Conservation (phyloP, 2,797 vertebrate species). For the Melanogrammus aeglefinus region DNA sequence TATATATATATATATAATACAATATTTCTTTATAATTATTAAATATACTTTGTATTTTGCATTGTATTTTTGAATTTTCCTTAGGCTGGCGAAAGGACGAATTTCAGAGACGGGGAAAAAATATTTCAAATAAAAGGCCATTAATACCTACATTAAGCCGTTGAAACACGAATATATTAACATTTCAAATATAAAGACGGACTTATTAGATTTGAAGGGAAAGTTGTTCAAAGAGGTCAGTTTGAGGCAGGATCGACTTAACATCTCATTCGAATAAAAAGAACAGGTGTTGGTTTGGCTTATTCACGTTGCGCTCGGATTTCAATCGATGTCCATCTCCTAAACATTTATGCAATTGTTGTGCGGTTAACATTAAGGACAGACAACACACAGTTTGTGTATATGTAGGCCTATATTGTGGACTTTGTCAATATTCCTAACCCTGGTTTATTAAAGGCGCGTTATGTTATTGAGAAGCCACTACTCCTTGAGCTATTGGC, state of each 20-base stretch:
- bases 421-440: neutral
- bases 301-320: neutral
- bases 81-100: neutral
- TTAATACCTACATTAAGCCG: neutral
- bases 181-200: neutral
- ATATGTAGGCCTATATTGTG: no score
- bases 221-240: neutral
- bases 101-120: neutral
- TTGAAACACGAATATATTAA: neutral
- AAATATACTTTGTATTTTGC: neutral
- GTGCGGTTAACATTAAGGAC: neutral
- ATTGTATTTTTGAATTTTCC: neutral
- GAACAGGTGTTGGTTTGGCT: neutral
- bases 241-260: neutral
- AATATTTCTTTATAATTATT: neutral
- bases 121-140: neutral
- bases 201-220: neutral
- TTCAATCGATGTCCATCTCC: neutral
- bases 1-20: slow-evolving; percentile 1
- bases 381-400: neutral
- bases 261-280: neutral
- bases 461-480: neutral
- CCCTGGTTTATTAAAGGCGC: neutral
- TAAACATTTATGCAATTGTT: neutral
- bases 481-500: neutral